phyloP scores from a whole-genome alignment of 2,888 invertebrate species.

The Eumacrocentrus americanus region DNA sequence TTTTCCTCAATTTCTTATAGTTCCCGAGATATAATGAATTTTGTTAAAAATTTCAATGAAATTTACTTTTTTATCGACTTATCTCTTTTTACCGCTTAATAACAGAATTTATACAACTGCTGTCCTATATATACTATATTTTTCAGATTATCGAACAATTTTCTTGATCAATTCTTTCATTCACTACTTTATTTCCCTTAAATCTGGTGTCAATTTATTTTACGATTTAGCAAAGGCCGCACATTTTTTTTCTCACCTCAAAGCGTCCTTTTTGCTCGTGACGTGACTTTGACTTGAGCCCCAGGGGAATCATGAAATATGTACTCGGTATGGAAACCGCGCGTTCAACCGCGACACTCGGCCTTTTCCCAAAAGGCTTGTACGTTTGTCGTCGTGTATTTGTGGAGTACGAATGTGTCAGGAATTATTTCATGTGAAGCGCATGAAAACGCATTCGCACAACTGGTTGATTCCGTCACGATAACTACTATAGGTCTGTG shows the following conservation, averaged over 20 bases:
- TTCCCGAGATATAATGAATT: no score
- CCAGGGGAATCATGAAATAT: conserved; percentile 2
- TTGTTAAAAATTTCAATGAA: no score
- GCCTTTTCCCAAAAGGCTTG: neutral
- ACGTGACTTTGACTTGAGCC: neutral
- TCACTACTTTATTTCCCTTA: neutral
- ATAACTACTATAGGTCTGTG: neutral
- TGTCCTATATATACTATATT: neutral
- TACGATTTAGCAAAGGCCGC: neutral
- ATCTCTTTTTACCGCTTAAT: no score
- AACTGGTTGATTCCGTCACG: neutral
- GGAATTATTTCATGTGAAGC: no score
- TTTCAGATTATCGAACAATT: neutral
- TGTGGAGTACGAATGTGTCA: neutral
- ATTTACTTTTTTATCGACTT: no score
- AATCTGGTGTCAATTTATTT: neutral
- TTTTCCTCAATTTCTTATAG: no score
- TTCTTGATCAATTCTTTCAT: neutral
- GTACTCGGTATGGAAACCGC: neutral
- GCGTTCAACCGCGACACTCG: neutral
- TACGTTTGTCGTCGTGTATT: neutral
- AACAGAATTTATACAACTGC: no score
- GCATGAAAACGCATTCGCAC: neutral
- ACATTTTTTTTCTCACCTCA: neutral
- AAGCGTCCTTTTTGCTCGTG: neutral